Conservation (phyloP, 2,113 vertebrate genomes). For the Syngnathoides biaculeatus region DNA sequence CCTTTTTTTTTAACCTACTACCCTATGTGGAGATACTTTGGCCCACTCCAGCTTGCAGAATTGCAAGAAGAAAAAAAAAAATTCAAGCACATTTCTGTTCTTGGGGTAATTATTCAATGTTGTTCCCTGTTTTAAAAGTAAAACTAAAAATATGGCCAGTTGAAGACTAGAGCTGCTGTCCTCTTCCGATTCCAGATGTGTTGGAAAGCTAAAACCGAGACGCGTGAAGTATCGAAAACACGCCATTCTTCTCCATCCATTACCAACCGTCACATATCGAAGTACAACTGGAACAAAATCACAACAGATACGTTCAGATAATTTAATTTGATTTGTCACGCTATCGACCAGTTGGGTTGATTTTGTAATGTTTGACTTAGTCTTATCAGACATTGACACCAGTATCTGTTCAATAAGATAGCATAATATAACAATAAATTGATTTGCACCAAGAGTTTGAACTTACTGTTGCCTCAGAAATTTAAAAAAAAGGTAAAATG, state of each 20-base stretch:
- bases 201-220: too few relatives aligned
- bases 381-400: constrained; percentile 4
- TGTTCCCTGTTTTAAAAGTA: too few relatives aligned
- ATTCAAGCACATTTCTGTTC: too few relatives aligned
- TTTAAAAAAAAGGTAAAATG: constrained; percentile 9
- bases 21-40: too few relatives aligned
- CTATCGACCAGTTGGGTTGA: constrained; percentile 15
- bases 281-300: constrained; percentile 31
- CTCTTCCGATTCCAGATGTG: too few relatives aligned
- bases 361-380: neutral
- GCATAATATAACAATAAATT: neutral
- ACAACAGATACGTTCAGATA: constrained; percentile 1
- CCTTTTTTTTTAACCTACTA: too few relatives aligned
- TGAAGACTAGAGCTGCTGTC: too few relatives aligned
- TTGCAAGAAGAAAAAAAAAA: too few relatives aligned
- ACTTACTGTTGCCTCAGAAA: neutral
- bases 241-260: constrained; percentile 12
- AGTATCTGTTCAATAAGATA: neutral
- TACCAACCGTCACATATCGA: constrained; percentile 47
- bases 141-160: too few relatives aligned
- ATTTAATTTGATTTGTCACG: constrained; percentile 27
- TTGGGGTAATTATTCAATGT: too few relatives aligned
- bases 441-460: neutral
- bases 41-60: too few relatives aligned
- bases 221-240: too few relatives aligned